phyloP scores from a whole-genome alignment of 2,797 vertebrate species.

The Heterohyrax brucei region DNA sequence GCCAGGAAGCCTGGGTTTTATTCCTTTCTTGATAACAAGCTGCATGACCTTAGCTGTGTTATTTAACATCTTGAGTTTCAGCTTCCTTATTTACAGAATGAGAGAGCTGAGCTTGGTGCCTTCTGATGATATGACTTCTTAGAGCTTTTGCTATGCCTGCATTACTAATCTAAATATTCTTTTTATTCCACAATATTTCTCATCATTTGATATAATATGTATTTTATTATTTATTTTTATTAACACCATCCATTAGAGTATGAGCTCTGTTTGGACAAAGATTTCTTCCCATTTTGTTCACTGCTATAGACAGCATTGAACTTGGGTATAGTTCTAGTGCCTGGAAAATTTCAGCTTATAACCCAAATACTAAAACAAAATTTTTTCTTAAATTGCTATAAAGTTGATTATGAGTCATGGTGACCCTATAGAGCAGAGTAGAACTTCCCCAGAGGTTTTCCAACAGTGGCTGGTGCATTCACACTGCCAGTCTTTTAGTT shows the following conservation, averaged over 20 bases:
- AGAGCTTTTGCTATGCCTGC: neutral
- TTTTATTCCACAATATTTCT: neutral
- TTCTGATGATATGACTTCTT: neutral
- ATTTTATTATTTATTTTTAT: conserved; percentile 27
- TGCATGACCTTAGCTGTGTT: neutral
- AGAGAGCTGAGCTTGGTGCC: neutral
- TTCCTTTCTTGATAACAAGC: conserved; percentile 33
- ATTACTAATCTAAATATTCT: conserved; percentile 9
- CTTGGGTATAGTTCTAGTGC: neutral
- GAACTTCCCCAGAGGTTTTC: too few relatives aligned
- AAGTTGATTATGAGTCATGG: too few relatives aligned
- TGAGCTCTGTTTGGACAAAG: neutral
- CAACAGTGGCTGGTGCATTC: too few relatives aligned
- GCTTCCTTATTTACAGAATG: conserved; percentile 41
- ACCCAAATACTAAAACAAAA: too few relatives aligned
- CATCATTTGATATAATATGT: neutral
- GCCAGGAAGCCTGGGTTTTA: neutral
- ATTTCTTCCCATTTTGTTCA: conserved; percentile 3
- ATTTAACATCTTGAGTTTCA: neutral
- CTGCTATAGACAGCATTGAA: neutral
- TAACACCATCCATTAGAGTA: neutral
- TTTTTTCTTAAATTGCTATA: too few relatives aligned
- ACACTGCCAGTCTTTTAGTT: too few relatives aligned
- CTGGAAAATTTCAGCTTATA: conserved; percentile 26
- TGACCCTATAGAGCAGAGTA: too few relatives aligned